Conservation (phyloP, 2,888 invertebrate species). For the Timema podura region DNA sequence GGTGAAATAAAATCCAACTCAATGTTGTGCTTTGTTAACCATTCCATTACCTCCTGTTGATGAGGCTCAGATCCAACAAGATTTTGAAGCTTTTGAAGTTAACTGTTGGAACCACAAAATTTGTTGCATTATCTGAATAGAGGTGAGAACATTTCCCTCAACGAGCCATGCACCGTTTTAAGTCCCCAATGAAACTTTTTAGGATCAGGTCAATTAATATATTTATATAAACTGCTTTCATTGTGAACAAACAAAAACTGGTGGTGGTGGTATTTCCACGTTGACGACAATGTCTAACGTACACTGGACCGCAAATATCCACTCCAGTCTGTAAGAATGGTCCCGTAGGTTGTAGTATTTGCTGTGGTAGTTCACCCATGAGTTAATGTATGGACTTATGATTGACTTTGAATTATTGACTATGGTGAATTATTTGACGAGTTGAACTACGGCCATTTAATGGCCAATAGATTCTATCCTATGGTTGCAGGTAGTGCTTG, state of each 20-base stretch:
- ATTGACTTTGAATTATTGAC: background rate
- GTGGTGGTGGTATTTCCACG: constrained; percentile 27
- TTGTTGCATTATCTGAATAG: constrained; percentile 40
- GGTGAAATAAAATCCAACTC: constrained; percentile 41
- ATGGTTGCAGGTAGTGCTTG: background rate
- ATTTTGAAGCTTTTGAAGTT: background rate
- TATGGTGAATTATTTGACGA: background rate
- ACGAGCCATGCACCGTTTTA: constrained; percentile 38
- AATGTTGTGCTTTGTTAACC: constrained; percentile 26
- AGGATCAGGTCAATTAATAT: constrained; percentile 36
- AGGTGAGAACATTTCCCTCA: constrained; percentile 36
- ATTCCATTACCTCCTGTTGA: background rate
- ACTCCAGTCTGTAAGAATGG: constrained; percentile 23
- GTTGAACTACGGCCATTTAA: background rate
- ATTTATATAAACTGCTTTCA: constrained; percentile 39
- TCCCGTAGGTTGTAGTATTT: constrained; percentile 23
- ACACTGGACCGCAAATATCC: background rate
- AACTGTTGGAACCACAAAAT: constrained; percentile 37
- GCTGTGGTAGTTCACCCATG: constrained; percentile 31
- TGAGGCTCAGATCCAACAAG: too few species aligned
- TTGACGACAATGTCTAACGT: constrained; percentile 26
- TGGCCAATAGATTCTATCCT: background rate
- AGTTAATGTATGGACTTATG: constrained; percentile 8
- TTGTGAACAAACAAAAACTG: constrained; percentile 37
- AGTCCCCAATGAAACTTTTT: constrained; percentile 37